Percentiles rank a stretch among this genome's conserved stretches.
These are phyloP conservation scores for Nipponacmea schrenckii DNA, from an alignment of 2,888 invertebrate genomes.

Conservation along the genomic window DNA sequence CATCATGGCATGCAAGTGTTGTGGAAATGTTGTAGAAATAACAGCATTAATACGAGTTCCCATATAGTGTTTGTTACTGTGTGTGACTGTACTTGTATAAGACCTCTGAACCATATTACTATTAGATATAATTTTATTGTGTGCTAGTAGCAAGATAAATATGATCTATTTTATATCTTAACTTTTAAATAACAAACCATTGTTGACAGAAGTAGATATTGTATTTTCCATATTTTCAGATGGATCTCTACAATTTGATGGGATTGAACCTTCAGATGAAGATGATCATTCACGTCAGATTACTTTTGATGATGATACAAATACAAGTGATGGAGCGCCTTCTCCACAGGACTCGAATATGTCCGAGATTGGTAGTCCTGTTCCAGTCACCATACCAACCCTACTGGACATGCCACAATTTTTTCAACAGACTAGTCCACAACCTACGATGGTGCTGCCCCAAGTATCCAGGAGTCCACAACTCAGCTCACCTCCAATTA, in stretches of 20 bases:
- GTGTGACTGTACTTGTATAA: too few relatives aligned
- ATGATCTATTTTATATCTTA: too few relatives aligned
- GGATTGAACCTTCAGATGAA: slow-evolving; percentile 76
- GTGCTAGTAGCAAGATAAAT: too few relatives aligned
- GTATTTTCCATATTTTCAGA: slow-evolving; percentile 69
- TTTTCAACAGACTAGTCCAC: slow-evolving; percentile 21
- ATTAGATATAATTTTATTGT: too few relatives aligned
- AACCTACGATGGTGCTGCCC: not conserved
- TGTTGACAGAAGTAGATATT: too few relatives aligned
- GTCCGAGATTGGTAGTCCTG: slow-evolving; percentile 55
- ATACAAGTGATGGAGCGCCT: slow-evolving; percentile 74
- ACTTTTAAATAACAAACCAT: too few relatives aligned
- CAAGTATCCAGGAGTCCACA: not conserved
- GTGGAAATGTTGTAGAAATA: too few relatives aligned
- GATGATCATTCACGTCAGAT: slow-evolving; percentile 69
- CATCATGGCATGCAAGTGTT: too few relatives aligned
- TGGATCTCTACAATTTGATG: slow-evolving; percentile 84
- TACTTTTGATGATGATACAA: slow-evolving; percentile 81
- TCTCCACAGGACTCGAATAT: slow-evolving; percentile 59
- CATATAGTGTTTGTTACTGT: too few relatives aligned
- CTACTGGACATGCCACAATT: slow-evolving; percentile 42
- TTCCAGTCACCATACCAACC: slow-evolving; percentile 40
- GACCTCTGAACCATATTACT: too few relatives aligned
- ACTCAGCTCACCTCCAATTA: slow-evolving; percentile 11
- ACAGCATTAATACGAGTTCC: too few relatives aligned